Evolutionary conservation across 2,113 vertebrate species (phyloP).

Genomic region (rabbit (Oryctolagus cuniculus)): DNA sequence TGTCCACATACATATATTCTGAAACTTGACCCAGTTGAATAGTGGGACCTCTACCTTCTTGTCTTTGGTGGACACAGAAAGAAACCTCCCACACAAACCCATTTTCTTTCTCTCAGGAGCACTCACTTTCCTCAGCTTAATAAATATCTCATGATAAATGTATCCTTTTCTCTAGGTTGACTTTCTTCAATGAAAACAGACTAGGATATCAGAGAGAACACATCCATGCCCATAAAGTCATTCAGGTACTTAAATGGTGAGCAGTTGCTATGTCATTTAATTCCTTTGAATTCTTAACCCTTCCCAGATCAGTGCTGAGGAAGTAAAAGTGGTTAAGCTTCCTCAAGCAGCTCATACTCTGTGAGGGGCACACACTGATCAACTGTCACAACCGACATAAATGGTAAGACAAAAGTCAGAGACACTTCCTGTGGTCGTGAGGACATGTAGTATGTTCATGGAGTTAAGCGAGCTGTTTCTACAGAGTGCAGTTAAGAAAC

Average conservation of each 20-base stretch:
- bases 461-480: conserved; percentile 34
- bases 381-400: neutral
- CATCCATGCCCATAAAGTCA: neutral
- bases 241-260: neutral
- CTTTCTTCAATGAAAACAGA: neutral
- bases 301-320: neutral
- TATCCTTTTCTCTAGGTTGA: neutral
- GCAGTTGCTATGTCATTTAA: neutral
- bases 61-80: neutral
- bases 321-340: neutral
- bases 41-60: neutral
- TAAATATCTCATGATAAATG: neutral
- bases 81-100: neutral
- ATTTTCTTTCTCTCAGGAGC: no score
- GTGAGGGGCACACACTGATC: neutral
- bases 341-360: neutral
- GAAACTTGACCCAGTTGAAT: neutral
- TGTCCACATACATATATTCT: neutral
- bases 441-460: neutral
- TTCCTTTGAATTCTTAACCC: neutral
- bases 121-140: neutral
- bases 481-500: neutral
- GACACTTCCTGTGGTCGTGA: neutral
- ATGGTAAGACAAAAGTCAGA: neutral
- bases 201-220: neutral